These are phyloP conservation scores for Hecatera dysodea DNA, from an alignment of 2,888 invertebrate genomes.

Conservation along the genomic window DNA sequence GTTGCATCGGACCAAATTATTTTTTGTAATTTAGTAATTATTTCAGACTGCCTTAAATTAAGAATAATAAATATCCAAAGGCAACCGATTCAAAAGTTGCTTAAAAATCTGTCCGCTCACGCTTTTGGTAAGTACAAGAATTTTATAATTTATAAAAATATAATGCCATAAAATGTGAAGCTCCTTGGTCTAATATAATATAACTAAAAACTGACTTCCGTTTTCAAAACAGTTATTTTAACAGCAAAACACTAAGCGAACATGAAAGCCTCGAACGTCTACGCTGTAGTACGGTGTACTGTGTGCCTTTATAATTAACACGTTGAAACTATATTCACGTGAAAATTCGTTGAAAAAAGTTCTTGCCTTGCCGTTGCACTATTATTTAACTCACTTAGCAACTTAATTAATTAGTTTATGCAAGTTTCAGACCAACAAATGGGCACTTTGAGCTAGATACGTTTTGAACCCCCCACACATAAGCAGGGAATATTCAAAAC, in stretches of 20 bases:
- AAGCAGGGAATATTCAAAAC: conserved; percentile 36
- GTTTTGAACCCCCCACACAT: conserved; percentile 31
- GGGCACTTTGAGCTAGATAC: conserved; percentile 57
- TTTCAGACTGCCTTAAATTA: too few species aligned
- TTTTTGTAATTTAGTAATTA: neutral
- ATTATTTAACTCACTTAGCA: conserved; percentile 61
- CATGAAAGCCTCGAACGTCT: conserved; percentile 18
- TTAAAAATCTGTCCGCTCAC: too few species aligned
- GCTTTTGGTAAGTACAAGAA: too few species aligned
- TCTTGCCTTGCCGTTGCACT: conserved; percentile 51
- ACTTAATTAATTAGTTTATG: conserved; percentile 58
- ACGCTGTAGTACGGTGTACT: conserved; percentile 1
- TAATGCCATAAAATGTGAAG: neutral
- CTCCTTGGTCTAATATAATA: neutral
- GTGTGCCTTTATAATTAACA: conserved; percentile 30
- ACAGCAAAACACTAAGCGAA: conserved; percentile 3
- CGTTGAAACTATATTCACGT: conserved; percentile 42
- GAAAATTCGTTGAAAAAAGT: conserved; percentile 55
- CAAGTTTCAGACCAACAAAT: conserved; percentile 54
- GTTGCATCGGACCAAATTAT: conserved; percentile 9
- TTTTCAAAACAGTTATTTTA: conserved; percentile 15
- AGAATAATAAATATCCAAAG: too few species aligned
- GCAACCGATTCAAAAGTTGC: too few species aligned
- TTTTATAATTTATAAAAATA: neutral
- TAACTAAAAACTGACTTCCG: neutral